Evolutionary conservation across 1,140 invertebrate genomes (phyloP).

Genomic region (Drosophila dunni): DNA sequence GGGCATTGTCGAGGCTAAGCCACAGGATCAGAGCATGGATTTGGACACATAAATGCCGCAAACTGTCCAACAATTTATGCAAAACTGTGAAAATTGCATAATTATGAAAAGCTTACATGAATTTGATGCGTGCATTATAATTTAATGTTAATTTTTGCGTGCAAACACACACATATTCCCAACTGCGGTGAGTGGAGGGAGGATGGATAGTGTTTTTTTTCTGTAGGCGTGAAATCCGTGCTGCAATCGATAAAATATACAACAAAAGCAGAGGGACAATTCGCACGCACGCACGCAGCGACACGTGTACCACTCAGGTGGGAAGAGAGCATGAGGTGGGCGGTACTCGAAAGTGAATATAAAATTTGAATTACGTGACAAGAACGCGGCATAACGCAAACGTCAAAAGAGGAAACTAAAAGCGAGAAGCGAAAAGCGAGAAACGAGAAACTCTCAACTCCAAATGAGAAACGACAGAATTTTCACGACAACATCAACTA

Average conservation of each 20-base stretch:
- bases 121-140: conserved; percentile 65
- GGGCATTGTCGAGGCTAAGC: conserved; percentile 2
- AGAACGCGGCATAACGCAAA: conserved; percentile 50
- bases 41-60: conserved; percentile 45
- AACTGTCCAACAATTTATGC: conserved; percentile 52
- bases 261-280: conserved; percentile 15
- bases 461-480: conserved; percentile 31
- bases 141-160: conserved; percentile 64
- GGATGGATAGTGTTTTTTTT: conserved; percentile 2
- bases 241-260: conserved; percentile 69
- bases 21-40: conserved; percentile 14
- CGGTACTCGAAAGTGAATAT: conserved; percentile 58
- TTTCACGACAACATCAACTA: conserved; percentile 3
- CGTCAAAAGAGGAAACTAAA: conserved; percentile 50
- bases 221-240: conserved; percentile 29
- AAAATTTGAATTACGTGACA: conserved; percentile 80
- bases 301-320: conserved; percentile 39
- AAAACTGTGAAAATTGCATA: conserved; percentile 69
- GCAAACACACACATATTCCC: conserved; percentile 31
- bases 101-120: conserved; percentile 57
- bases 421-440: too few species aligned
- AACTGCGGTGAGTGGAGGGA: conserved; percentile 1
- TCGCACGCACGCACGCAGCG: conserved; percentile 45
- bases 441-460: conserved; percentile 57
- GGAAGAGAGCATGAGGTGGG: neutral